Base-by-base conservation (phyloP, 2,888 invertebrate species). In the Branchipolynoe longqiensis region DNA sequence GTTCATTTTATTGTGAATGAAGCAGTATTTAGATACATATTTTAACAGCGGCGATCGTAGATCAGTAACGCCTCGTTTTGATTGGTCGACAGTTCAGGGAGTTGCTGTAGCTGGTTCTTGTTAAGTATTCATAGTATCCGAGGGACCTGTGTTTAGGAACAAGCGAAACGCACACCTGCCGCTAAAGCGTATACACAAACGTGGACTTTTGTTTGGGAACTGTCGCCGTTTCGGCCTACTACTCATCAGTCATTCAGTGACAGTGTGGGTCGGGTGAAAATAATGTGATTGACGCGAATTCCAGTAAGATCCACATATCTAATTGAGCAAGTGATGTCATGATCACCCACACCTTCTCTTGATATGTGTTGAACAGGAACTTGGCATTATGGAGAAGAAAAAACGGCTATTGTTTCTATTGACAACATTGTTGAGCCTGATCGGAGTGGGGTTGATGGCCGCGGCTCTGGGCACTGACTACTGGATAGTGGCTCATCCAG, bases 381-480 rank as follows among this genome's bases (percentile, higher is more conserved):
- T 78, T 54, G 33, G 25, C 1, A 64, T 64, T 48, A 95, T 96
- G 95, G 96, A 95, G 93, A 93, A 96, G 93, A 96, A 96, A 90
- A 96, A 96, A 91, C 95, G 96, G 90, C 96, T 96, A 84, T 96
- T 97, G 95, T 96, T 97, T 88, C 96, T 96, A 91, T 95, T 96
- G 91, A 97, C 97, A 58, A 97, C 97, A 93, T 96, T 97, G 90
- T 95, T 97, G 28, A 96, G 97, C 86, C 96, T 97, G 92, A 94
- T 96, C 88, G 96, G 96, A 89, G 96, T 97, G 87, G 96, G 96
- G 1, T 94, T 97, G 89, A 95, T 97, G 8, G 96, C 97, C 22
- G 96, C 96, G 58, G 96, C 97, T n/a, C 94, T 97, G 88, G 97
- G 96, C 0, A 97, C 97, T 3, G 96, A 96, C 89, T 96, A 96